Evolutionary conservation across 2,113 vertebrate genomes (phyloP), one percentile per base, ranked within the genome.

Genomic region (Microcebus tavaratra): DNA sequence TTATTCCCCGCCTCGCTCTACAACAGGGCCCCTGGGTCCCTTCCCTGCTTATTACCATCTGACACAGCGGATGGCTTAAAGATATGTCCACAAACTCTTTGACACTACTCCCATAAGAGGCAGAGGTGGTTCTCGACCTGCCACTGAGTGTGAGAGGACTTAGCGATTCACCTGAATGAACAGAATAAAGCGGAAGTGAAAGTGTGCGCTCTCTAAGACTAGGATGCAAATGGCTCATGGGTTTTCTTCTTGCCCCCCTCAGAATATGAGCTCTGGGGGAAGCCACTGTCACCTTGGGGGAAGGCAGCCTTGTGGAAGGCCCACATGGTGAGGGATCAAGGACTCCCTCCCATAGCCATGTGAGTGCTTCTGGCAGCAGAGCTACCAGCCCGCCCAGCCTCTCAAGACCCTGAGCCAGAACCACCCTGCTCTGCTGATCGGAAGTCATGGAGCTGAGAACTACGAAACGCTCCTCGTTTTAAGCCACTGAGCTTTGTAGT

Each of bases 391-490:
- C 27, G 25, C 9, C 5, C 14, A 36, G 59, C 29, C 48, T 21
- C 18, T 4, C 3, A 10, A 48, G 50, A 6, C 42, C 45, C 21
- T 2, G 20, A 31, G 50, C 53, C 42, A 20, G 12, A 15, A 13
- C 6, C 23, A 0, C 0, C 82, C 57, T 1, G 34, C n/a, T 1
- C 1, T 14, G 50, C 53, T 18, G 34, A 48, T 34, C 34, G 9
- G 29, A 15, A 2, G 6, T 14, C 39, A 57, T 18, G 45, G 6
- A 63, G 15, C 3, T 0, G 31, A 6, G 68, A 48, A 29, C n/a
- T 0, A 4, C 0, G 2, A 7, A 6, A 5, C 0, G 14, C 4
- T 27, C 36, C 8, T 5, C 3, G 18, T 2, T 42, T 18, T 6
- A 20, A 39, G 79, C 42, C 36, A 8, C 53, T 27, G 3, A 4